These are phyloP conservation scores for Drosophila neotestacea DNA, from an alignment of 2,888 invertebrate species.

Conservation along the genomic window DNA sequence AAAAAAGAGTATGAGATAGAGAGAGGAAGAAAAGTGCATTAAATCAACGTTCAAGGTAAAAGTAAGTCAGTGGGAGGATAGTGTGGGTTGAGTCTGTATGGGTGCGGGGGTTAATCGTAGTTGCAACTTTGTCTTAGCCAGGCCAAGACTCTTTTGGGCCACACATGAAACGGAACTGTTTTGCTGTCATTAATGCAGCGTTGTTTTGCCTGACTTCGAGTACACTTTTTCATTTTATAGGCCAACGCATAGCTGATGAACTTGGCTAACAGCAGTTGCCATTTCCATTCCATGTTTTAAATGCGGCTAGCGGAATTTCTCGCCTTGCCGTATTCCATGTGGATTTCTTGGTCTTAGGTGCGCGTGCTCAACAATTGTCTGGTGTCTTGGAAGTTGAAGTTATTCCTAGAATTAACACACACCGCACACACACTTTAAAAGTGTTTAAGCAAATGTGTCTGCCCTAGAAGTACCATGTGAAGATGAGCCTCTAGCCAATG, in stretches of 20 bases:
- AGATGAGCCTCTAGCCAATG: constrained; percentile 41
- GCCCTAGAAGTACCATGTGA: constrained; percentile 23
- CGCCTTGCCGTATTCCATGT: constrained; percentile 54
- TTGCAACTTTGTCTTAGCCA: constrained; percentile 25
- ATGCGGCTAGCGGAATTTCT: constrained; percentile 65
- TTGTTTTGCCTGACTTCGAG: constrained; percentile 44
- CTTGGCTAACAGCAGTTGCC: constrained; percentile 38
- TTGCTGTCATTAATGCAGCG: constrained; percentile 62
- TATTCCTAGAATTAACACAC: constrained; percentile 63
- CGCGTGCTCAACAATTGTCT: constrained; percentile 48
- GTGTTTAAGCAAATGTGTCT: constrained; percentile 26
- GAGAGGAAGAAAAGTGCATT: constrained; percentile 55
- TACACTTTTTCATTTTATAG: constrained; percentile 43
- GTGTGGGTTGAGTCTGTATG: constrained; percentile 44
- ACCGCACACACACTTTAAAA: constrained; percentile 18
- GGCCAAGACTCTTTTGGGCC: constrained; percentile 40
- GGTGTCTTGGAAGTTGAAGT: constrained; percentile 28
- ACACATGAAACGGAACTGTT: constrained; percentile 72
- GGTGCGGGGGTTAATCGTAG: constrained; percentile 54
- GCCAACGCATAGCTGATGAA: constrained; percentile 58
- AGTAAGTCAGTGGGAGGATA: constrained; percentile 75
- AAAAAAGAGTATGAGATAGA: not conserved
- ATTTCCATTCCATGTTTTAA: constrained; percentile 33
- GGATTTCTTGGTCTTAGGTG: constrained; percentile 47
- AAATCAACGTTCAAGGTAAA: constrained; percentile 57